Evolutionary conservation across 2,113 vertebrate genomes (phyloP).

Genomic region (Azemiops feae): DNA sequence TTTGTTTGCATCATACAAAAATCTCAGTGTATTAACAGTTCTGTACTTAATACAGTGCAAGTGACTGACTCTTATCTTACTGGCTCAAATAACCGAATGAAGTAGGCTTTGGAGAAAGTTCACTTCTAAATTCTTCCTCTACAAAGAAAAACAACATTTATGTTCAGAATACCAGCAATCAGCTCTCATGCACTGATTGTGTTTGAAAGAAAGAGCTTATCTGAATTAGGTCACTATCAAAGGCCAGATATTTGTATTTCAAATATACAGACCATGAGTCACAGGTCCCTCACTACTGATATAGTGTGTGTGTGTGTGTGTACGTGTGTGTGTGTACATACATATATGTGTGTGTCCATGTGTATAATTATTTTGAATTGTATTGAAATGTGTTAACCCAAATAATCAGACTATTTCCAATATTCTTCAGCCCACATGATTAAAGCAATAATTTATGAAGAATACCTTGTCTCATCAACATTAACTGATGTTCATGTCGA

Average conservation of each 20-base stretch:
- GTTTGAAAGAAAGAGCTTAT: background rate
- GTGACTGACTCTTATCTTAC: background rate
- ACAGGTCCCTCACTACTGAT: background rate
- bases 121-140: background rate
- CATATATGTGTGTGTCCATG: background rate
- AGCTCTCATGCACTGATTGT: background rate
- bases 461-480: conserved; percentile 97
- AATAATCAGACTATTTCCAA: background rate
- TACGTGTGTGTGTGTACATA: background rate
- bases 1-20: background rate
- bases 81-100: background rate
- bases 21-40: background rate
- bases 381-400: background rate
- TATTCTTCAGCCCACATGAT: background rate
- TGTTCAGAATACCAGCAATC: background rate
- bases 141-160: background rate
- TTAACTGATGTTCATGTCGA: conserved; percentile 95
- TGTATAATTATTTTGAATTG: background rate
- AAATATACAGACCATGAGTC: background rate
- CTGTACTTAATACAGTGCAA: background rate
- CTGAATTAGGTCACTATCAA: background rate
- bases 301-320: too few species aligned
- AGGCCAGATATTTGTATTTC: background rate
- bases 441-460: conserved; percentile 8
- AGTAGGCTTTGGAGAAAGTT: background rate